phyloP scores from a whole-genome alignment of 30 jellyfish, hydroid and myxozoan genomes.

The Catostylus mosaicus region DNA sequence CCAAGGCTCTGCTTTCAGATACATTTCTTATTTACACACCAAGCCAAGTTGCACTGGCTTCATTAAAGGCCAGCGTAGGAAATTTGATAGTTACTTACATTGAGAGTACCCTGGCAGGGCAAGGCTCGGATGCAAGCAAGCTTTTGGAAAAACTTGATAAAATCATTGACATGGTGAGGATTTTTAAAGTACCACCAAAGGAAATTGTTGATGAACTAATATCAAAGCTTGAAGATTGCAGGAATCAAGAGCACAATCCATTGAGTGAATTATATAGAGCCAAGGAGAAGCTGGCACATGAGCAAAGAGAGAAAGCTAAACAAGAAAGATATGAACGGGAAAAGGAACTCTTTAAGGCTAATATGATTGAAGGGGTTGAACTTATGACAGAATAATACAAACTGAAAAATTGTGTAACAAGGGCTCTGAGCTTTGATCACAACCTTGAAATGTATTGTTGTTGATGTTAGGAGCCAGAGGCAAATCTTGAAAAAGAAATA shows the following conservation, averaged over 20 bases:
- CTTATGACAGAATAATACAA: constrained; percentile 21
- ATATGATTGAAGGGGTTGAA: constrained; percentile 25
- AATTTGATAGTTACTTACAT: constrained; percentile 37
- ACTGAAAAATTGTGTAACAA: too few species aligned
- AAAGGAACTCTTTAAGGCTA: constrained; percentile 12
- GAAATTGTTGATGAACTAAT: constrained; percentile 50
- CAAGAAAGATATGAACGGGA: constrained; percentile 39
- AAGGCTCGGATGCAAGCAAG: constrained; percentile 24
- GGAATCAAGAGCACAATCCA: constrained; percentile 87
- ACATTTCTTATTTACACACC: constrained; percentile 81
- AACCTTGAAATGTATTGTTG: too few species aligned
- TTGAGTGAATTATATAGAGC: constrained; percentile 72
- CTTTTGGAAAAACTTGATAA: constrained; percentile 49
- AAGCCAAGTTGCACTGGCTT: constrained; percentile 88
- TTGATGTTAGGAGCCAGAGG: too few species aligned
- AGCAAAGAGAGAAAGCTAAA: constrained; percentile 72
- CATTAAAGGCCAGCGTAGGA: constrained; percentile 67
- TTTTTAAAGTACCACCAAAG: constrained; percentile 61
- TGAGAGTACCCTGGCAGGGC: constrained; percentile 40
- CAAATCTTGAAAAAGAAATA: too few species aligned
- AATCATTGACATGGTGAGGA: constrained; percentile 57
- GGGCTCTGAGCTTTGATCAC: too few species aligned
- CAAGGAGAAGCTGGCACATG: constrained; percentile 59
- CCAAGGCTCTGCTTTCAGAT: constrained; percentile 79
- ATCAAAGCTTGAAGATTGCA: constrained; percentile 61